Conservation (phyloP, 2,797 vertebrate genomes). For the Darevskia nairensis region DNA sequence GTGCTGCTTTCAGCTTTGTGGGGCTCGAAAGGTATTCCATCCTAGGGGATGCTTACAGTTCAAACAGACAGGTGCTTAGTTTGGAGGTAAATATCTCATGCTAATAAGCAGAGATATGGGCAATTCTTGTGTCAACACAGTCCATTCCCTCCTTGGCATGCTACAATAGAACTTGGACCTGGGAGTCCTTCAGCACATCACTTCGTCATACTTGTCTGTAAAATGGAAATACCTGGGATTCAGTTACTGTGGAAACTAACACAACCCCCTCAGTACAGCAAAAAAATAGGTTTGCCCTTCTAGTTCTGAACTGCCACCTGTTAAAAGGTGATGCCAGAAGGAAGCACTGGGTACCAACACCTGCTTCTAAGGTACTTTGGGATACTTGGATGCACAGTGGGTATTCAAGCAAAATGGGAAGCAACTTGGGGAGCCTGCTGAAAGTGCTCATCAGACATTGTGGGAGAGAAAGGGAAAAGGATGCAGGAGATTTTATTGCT, state of each 20-base stretch:
- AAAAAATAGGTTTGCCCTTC: background rate
- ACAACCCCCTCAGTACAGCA: background rate
- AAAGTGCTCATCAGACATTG: background rate
- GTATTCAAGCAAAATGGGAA: background rate
- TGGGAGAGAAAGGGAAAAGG: background rate
- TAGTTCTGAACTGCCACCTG: background rate
- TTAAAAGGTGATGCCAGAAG: background rate
- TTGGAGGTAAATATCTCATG: background rate
- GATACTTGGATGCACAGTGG: background rate
- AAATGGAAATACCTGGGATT: background rate
- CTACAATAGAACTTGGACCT: background rate
- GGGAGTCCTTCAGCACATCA: background rate
- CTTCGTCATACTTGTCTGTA: background rate
- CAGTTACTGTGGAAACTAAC: background rate
- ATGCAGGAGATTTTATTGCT: background rate
- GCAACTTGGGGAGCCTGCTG: background rate
- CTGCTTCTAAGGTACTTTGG: background rate
- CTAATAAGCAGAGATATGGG: background rate
- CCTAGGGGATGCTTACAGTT: background rate
- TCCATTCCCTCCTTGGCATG: too few relatives aligned
- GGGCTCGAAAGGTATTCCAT: background rate
- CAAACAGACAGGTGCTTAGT: background rate
- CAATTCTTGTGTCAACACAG: background rate
- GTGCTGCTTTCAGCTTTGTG: background rate
- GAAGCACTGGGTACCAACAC: too few relatives aligned